Evolutionary conservation across 2,888 invertebrate genomes (phyloP), one percentile per base, ranked within the genome.

Genomic region (Eupithecia abbreviata): DNA sequence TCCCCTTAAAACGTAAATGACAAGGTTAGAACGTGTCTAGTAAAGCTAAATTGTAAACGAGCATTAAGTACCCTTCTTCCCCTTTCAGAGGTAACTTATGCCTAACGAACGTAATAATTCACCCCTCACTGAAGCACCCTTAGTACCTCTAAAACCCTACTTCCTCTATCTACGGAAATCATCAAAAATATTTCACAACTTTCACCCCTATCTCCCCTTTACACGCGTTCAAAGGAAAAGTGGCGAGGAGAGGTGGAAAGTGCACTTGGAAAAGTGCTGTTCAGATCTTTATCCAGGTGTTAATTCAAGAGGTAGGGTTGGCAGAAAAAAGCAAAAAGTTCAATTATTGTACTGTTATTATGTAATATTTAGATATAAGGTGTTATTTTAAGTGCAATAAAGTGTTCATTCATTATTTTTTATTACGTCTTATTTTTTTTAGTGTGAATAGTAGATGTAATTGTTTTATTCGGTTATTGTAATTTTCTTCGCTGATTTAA

Each of bases 121-220:
- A 68, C 67, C 66, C 42, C 66, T 66, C 3, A 42, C 42, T 42
- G 41, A 65, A 30, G 66, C 42, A 42, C 42, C 66, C 66, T 66
- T 15, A 13, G 42, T 30, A 12, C 30, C 66, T 66, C 66, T 42
- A 42, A 42, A 66, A 42, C 10, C 68, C 68, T 41, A 73, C 82
- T 80, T 79, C 72, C 71, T 41, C 55, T 80, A 82, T 82, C 82
- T 78, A 4, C 79, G 71, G 76, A 77, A 78, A 76, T 78, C 80
- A 82, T 81, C 82, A 80, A 71, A 82, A 82, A 82, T 82, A 81
- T 82, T 82, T 79, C 77, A 71, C 79, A 73, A 81, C 76, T 79
- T 77, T 72, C 15, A 66, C 9, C 62, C 68, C 77, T 81, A 80
- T 81, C 80, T 81, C 72, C 65, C 73, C 71, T 71, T 72, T 77